Base-by-base conservation (phyloP, 2,888 invertebrate species). In the Dasysyrphus albostriatus region DNA sequence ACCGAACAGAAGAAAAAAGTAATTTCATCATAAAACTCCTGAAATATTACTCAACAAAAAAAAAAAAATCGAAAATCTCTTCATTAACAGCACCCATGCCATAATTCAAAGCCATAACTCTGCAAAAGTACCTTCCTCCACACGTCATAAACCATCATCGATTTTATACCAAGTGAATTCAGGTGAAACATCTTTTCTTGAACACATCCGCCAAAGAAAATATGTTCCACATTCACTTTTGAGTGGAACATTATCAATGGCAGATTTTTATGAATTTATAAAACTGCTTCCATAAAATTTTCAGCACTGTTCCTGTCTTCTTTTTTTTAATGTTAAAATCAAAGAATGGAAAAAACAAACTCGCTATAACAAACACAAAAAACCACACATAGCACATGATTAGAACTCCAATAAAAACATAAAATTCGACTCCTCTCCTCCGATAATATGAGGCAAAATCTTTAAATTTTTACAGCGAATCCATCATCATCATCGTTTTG, bases 361-460 rank as follows among this genome's bases (percentile, higher is more conserved):
- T 63, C 49, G 32, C 4, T 47, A 47, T 24, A 37, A 32, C 51
- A 67, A 56, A 76, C 37, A 76, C 29, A 81, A 77, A 77, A 78
- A 77, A 78, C 79, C 82, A 44, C 77, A 82, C 77, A 49, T 77
- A 56, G 73, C 42, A 69, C 56, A 61, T 69, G 67, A 82, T 87
- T 87, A 87, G 49, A 70, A 65, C 56, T 51, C 77, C 78, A 73
- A 87, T 82, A 87, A 87, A 82, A 32, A 1, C 74, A 87, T 87
- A 78, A 73, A 82, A 85, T 6, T 37, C 24, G 9, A 47, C 39
- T 49, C 42, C n/a, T 24, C 24, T 24, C 83, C 51, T 65, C 56
- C 12, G 10, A 76, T 84, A 84, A 84, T 80, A 51, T 37, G 42
- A 70, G 77, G 82, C 73, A 72, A 29, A 61, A 54, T 61, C 10